Evolutionary conservation across 2,888 invertebrate species (phyloP).

Genomic region (Dryomyza anilis): DNA sequence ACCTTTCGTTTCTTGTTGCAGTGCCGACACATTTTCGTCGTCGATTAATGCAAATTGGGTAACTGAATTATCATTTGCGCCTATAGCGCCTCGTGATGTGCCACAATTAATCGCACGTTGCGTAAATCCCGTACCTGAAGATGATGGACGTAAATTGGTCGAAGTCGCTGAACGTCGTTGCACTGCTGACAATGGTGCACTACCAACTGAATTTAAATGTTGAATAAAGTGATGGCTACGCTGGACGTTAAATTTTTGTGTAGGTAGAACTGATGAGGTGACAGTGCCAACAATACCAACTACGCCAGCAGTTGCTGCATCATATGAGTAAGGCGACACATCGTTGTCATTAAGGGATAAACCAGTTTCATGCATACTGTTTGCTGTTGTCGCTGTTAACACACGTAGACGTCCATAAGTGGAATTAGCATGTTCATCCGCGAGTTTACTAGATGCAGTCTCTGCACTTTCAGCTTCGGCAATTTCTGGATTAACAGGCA

Average conservation of each 20-base stretch:
- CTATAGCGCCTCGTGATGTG: conserved; percentile 47
- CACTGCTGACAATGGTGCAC: conserved; percentile 30
- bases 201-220: conserved; percentile 2
- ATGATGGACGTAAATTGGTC: conserved; percentile 53
- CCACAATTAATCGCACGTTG: conserved; percentile 35
- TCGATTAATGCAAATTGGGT: conserved; percentile 92
- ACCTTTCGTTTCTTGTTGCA: conserved; percentile 87
- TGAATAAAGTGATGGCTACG: conserved; percentile 26
- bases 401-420: conserved; percentile 77
- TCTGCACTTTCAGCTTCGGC: conserved; percentile 26
- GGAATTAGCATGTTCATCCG: conserved; percentile 59
- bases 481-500: conserved; percentile 20
- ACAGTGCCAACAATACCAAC: conserved; percentile 18
- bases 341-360: conserved; percentile 46
- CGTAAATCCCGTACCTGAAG: conserved; percentile 39
- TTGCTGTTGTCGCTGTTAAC: conserved; percentile 69
- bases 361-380: conserved; percentile 43
- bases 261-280: background rate
- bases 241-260: conserved; percentile 26
- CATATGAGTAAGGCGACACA: conserved; percentile 46
- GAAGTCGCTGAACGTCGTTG: conserved; percentile 52
- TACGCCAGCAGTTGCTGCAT: conserved; percentile 34
- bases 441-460: conserved; percentile 21
- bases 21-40: conserved; percentile 87
- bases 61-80: conserved; percentile 77